Percentiles rank a stretch among this genome's conserved stretches.
Evolutionary conservation across 1,140 invertebrate species (phyloP).

Genomic region (Platorchestia sp.): DNA sequence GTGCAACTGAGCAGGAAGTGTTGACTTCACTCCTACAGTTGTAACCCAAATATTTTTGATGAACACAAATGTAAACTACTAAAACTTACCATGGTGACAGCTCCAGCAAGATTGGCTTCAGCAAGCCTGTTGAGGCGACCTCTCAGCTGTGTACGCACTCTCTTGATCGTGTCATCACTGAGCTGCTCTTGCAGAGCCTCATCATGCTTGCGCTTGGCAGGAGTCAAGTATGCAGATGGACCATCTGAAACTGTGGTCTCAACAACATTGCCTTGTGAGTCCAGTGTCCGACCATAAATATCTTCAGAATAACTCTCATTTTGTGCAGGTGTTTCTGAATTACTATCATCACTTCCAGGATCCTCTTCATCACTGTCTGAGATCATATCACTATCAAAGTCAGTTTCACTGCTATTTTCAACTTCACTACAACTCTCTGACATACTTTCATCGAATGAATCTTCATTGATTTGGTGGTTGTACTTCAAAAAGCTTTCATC

Average conservation of each 20-base stretch:
- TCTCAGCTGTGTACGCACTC: constrained; percentile 28
- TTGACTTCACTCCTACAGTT: too few species aligned
- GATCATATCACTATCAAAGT: neutral
- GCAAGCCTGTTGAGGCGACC: constrained; percentile 30
- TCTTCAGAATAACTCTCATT: constrained; percentile 77
- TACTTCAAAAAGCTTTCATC: neutral
- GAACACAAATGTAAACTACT: too few species aligned
- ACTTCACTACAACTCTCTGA: neutral
- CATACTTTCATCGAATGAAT: neutral
- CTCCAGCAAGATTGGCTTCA: constrained; percentile 42
- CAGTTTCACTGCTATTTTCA: neutral
- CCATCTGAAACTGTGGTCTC: neutral
- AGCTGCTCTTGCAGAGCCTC: constrained; percentile 6
- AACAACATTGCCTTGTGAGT: constrained; percentile 60
- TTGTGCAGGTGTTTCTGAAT: neutral
- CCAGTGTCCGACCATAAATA: constrained; percentile 90
- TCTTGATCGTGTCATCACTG: neutral
- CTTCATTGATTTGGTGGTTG: neutral
- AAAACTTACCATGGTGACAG: constrained; percentile 27
- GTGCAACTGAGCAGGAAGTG: too few species aligned
- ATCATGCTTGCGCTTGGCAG: constrained; percentile 3
- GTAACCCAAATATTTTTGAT: too few species aligned
- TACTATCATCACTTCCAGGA: neutral
- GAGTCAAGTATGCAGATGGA: neutral
- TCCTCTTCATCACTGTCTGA: neutral